Conservation (phyloP, 2,797 vertebrate genomes). For the Petrocephalus schoutedeni region DNA sequence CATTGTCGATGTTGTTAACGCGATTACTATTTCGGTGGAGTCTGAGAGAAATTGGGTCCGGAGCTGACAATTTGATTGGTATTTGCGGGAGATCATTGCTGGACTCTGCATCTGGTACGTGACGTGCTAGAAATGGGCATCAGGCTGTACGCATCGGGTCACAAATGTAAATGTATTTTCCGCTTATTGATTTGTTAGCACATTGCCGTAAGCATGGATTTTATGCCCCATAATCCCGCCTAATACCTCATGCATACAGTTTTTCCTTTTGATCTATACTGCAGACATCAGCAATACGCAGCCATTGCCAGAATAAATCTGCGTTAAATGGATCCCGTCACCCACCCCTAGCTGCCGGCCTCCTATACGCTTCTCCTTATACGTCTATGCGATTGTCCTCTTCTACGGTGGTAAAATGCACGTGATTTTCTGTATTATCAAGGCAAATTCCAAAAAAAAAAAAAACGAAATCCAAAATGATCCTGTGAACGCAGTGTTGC, state of each 20-base stretch:
- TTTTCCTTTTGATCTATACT: conserved; percentile 24
- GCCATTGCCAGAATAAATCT: conserved; percentile 28
- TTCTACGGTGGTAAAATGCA: conserved; percentile 14
- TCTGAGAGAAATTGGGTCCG: neutral
- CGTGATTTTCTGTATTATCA: conserved; percentile 18
- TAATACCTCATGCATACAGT: conserved; percentile 18
- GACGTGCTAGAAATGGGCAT: neutral
- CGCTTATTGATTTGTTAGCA: conserved; percentile 21
- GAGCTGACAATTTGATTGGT: neutral
- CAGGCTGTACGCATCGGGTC: neutral
- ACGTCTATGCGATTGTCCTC: conserved; percentile 10
- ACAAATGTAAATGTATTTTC: conserved; percentile 9
- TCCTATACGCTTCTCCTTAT: neutral
- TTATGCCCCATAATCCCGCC: conserved; percentile 22
- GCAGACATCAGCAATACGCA: conserved; percentile 31
- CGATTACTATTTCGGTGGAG: neutral
- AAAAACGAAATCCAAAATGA: conserved; percentile 39
- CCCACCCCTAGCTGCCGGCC: neutral
- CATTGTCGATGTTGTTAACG: neutral
- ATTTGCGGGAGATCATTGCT: neutral
- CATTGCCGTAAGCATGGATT: neutral
- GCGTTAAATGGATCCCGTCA: conserved; percentile 16
- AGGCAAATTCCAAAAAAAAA: conserved; percentile 29
- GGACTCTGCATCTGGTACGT: neutral
- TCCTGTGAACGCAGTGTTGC: conserved; percentile 46